Evolutionary conservation across 2,113 vertebrate species (phyloP), one percentile per base, ranked within the genome.

Genomic region (Microcebus griseorufus): DNA sequence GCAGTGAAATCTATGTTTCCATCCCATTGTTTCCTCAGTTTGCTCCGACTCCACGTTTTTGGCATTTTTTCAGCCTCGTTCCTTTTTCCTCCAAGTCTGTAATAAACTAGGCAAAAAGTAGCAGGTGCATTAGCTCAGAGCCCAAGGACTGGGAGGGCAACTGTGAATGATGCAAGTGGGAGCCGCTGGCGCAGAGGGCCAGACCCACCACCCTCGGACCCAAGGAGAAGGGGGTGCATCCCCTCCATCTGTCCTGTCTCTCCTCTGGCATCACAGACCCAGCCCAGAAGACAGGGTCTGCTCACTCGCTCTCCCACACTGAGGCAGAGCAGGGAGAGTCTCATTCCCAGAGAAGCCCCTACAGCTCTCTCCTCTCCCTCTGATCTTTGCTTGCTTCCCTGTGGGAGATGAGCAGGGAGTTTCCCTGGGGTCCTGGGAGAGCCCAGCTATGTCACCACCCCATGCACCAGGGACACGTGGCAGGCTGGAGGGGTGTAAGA

Each of bases 71-170:
- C 51, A 82, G 55, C 20, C 69, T 83, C 48, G 37, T 70, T 89
- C 23, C 12, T 60, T 62, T 80, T 64, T 51, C 65, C 69, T 93
- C 39, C 37, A 34, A 64, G 65, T 32, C 69, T 89, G 10, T 83
- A 45, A 45, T 62, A 91, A 86, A 70, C 37, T 65, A 78, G 96
- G 42, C 60, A 69, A 86, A 91, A 94, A 86, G 42, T 42, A 55
- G 69, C 42, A 60, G 11, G 17, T 62, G 3, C 32, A 13, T 69
- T 87, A 80, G 53, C 53, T 89, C 72, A 88, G 76, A 93, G 32
- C 48, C 73, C 42, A 65, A 75, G 75, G 70, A 27, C 13, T 37
- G 25, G 62, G 18, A 60, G 25, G 2, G 22, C 37, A 27, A 58
- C 17, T 23, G 12, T 51, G 16, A 9, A 34, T 1, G 4, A 53